phyloP scores from a whole-genome alignment of 2,113 vertebrate species.

The Pampusana beccarii region DNA sequence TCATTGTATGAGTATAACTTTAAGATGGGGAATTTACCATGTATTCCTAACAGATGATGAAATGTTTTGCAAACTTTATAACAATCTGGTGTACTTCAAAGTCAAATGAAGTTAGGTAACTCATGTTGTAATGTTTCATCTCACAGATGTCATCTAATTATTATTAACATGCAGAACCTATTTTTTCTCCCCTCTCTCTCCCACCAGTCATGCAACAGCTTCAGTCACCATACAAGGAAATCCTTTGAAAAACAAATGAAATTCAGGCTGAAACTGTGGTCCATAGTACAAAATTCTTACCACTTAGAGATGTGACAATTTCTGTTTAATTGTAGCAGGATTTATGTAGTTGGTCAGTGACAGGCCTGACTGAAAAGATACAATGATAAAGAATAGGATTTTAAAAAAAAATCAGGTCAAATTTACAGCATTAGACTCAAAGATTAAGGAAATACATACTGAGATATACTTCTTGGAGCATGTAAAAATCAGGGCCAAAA shows the following conservation, averaged over 20 bases:
- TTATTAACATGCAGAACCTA: not conserved
- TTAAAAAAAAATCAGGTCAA: not conserved
- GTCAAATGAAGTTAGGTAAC: not conserved
- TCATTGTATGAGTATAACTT: not conserved
- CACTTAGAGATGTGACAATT: not conserved
- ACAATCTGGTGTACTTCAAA: slow-evolving; percentile 7
- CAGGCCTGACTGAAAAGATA: not conserved
- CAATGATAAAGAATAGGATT: not conserved
- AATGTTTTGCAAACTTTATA: slow-evolving; percentile 1
- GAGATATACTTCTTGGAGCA: not conserved
- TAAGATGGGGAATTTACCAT: not conserved
- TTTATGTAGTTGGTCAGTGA: not conserved
- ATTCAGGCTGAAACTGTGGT: not conserved
- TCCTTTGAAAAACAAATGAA: not conserved
- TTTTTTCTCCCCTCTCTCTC: not conserved
- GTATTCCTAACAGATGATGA: not conserved
- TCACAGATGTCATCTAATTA: not conserved
- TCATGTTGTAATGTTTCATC: not conserved
- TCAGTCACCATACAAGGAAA: not conserved
- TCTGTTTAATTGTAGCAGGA: not conserved
- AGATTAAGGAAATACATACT: not conserved
- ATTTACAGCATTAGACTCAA: not conserved
- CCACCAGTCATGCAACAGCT: not conserved
- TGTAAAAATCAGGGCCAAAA: not conserved
- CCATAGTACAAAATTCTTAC: not conserved